These are phyloP conservation scores for Lanistes nyassanus DNA, from an alignment of 1,140 invertebrate species.

Conservation along the genomic window DNA sequence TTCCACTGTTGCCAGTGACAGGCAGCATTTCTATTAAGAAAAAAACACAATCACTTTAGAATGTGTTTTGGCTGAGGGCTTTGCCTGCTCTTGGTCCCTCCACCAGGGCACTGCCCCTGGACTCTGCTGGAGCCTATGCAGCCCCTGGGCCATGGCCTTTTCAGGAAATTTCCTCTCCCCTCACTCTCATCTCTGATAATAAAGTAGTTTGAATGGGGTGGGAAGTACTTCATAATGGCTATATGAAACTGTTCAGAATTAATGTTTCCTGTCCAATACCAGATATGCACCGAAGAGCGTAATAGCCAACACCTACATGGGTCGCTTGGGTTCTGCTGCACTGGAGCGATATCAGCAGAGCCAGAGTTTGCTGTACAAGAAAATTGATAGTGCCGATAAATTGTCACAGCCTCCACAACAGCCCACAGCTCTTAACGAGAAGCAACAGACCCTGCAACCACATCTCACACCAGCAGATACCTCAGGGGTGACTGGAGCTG, in stretches of 20 bases:
- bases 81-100: too few relatives aligned
- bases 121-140: too few relatives aligned
- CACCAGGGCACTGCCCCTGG: too few relatives aligned
- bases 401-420: conserved; percentile 28
- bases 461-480: background rate
- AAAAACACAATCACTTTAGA: too few relatives aligned
- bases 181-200: background rate
- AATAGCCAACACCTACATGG: conserved; percentile 66
- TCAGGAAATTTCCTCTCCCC: conserved; percentile 1
- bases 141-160: too few relatives aligned
- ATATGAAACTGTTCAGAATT: too few relatives aligned
- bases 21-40: too few relatives aligned
- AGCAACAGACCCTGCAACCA: background rate
- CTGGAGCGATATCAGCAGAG: conserved; percentile 56
- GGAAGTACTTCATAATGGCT: too few relatives aligned
- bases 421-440: conserved; percentile 26
- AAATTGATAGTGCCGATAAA: conserved; percentile 28
- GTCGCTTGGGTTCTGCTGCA: conserved; percentile 48
- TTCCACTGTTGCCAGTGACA: too few relatives aligned
- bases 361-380: conserved; percentile 43
- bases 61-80: too few relatives aligned
- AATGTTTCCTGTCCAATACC: background rate
- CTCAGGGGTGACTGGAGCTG: background rate
- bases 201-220: too few relatives aligned
- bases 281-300: conserved; percentile 66